phyloP scores from a whole-genome alignment of 1,140 invertebrate species.

The Pachyrhynchus sulphureomaculatus region DNA sequence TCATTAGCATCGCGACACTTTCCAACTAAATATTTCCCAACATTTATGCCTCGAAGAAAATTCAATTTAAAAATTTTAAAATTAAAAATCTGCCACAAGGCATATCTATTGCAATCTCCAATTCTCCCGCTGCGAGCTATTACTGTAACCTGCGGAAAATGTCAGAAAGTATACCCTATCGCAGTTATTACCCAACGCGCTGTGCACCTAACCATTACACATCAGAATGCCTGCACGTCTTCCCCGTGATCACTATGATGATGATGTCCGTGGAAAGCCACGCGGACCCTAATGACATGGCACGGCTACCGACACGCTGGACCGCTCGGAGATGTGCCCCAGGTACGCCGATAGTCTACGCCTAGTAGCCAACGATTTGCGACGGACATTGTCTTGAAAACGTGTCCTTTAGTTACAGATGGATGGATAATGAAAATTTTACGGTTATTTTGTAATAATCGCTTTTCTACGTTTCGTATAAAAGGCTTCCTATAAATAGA shows the following conservation, averaged over 20 bases:
- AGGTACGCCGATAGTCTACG: neutral
- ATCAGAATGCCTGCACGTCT: neutral
- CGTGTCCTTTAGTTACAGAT: neutral
- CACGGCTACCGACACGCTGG: slow-evolving; percentile 1
- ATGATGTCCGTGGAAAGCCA: slow-evolving; percentile 6
- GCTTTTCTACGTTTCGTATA: too few species aligned
- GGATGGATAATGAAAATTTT: too few species aligned
- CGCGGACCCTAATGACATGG: slow-evolving; percentile 2
- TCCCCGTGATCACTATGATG: neutral
- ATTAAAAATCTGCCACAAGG: too few species aligned
- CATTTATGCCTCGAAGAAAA: too few species aligned
- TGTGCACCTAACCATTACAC: neutral
- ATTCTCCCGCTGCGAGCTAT: too few species aligned
- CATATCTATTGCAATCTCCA: too few species aligned
- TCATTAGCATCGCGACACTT: too few species aligned
- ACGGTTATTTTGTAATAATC: too few species aligned
- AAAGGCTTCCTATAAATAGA: too few species aligned
- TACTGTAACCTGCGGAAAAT: neutral
- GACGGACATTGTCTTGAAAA: neutral
- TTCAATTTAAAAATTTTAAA: too few species aligned
- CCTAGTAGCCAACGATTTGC: slow-evolving; percentile 4
- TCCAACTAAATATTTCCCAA: too few species aligned
- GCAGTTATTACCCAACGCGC: neutral
- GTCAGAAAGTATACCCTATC: neutral
- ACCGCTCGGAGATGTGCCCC: neutral